Evolutionary conservation across 2,888 invertebrate genomes (phyloP), one percentile per base, ranked within the genome.

Genomic region (Acrobasis repandana): DNA sequence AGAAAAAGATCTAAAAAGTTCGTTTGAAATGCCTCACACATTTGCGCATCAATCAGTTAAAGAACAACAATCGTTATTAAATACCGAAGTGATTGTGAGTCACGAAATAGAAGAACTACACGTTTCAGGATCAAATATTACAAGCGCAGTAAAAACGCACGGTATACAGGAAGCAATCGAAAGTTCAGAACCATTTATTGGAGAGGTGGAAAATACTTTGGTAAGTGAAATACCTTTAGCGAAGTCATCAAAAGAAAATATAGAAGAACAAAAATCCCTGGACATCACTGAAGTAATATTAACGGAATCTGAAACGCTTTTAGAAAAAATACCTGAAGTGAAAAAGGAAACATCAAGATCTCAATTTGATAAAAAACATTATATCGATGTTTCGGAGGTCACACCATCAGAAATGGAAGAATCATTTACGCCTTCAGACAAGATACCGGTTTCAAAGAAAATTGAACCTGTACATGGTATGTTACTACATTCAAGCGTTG

Each of bases 391-490:
- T 8, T 75, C 72, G 48, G 75, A 82, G 72, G 64, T 75, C 10
- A 83, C 87, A 20, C 64, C 84, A 0, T 86, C 88, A 20, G 94
- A 94, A 64, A 83, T 76, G 67, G 90, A 87, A 73, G 76, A 73
- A 58, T 69, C 71, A 63, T 67, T 74, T 18, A 60, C 68, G 14
- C 50, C 65, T 43, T 65, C 65, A 33, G 69, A 74, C 46, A 62
- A 61, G 18, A 58, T 74, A 48, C 67, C 74, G 9, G 79, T 79
- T 56, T 58, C 52, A 46, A 76, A 73, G 70, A 62, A 56, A 16
- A 67, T 77, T 10, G 57, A 58, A 34, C 75, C 75, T 15, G 65
- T 61, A 0, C 56, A 67, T 80, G 90, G 76, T 78, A 69, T 66
- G 61, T 56, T 64, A 56, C 66, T 75, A 14, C 68, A 74, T 46